A percentile compares a stretch with the other conserved stretches of the same genome.
phyloP scores from a whole-genome alignment of 1,140 invertebrate genomes.

The Trichomalopsis sarcophagae region DNA sequence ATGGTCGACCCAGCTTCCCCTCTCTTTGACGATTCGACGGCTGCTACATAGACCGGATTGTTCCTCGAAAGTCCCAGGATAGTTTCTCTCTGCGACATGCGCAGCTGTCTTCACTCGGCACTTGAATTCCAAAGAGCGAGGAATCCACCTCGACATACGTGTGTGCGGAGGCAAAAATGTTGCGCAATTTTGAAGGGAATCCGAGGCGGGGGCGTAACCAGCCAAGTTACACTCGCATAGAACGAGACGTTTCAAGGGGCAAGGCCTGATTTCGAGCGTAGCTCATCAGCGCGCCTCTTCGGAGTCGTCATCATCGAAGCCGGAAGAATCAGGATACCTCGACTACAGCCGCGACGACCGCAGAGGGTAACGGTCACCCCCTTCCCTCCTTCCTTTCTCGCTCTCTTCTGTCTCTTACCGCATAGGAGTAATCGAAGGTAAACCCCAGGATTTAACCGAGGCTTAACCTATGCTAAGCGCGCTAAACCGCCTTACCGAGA shows the following conservation, averaged over 20 bases:
- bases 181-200: conserved; percentile 12
- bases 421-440: conserved; percentile 66
- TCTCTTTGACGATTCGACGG: background rate
- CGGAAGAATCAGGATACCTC: background rate
- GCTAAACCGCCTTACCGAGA: conserved; percentile 62
- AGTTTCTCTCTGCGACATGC: background rate
- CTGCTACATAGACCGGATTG: background rate
- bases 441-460: conserved; percentile 64
- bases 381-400: conserved; percentile 42
- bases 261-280: too few relatives aligned
- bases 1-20: background rate
- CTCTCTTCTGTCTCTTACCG: conserved; percentile 53
- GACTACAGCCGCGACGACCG: background rate
- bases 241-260: too few relatives aligned
- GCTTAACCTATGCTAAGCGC: conserved; percentile 68
- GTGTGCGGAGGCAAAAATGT: background rate
- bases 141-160: background rate
- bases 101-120: too few relatives aligned
- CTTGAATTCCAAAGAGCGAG: background rate
- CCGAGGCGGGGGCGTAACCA: too few relatives aligned
- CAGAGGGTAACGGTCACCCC: conserved; percentile 40
- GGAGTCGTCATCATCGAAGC: conserved; percentile 4
- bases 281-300: background rate
- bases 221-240: too few relatives aligned
- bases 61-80: background rate